Evolutionary conservation across 2,888 invertebrate genomes (phyloP).

Genomic region (Orthonevra nobilis): DNA sequence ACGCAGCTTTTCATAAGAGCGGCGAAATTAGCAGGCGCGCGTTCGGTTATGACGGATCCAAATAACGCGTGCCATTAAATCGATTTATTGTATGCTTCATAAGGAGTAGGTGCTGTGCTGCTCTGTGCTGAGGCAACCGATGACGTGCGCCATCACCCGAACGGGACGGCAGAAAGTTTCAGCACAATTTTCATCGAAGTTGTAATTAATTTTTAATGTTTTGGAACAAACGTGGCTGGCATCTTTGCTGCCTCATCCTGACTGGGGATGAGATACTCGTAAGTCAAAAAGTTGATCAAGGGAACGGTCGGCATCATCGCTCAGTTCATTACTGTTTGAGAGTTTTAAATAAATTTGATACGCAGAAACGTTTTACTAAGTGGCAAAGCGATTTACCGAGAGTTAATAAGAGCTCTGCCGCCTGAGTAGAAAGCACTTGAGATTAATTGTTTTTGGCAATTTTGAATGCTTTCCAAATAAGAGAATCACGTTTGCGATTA

Average conservation of each 20-base stretch:
- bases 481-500: too few species aligned
- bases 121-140: too few species aligned
- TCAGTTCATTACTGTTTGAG: conserved; percentile 13
- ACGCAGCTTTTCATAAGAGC: conserved; percentile 2
- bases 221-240: conserved; percentile 3
- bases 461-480: too few species aligned
- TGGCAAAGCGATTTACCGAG: too few species aligned
- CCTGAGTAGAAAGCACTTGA: too few species aligned
- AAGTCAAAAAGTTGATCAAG: background rate
- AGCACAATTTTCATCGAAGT: conserved; percentile 17
- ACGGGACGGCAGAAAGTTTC: background rate
- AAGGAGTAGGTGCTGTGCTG: too few species aligned
- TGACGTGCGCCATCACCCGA: too few species aligned
- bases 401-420: too few species aligned
- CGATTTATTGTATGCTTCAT: conserved; percentile 11
- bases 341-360: conserved; percentile 14
- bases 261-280: background rate
- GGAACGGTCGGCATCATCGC: background rate
- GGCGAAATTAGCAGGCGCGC: conserved; percentile 6
- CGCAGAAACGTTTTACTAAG: background rate
- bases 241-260: background rate
- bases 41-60: conserved; percentile 11
- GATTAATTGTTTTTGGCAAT: too few species aligned
- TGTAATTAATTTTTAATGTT: conserved; percentile 54
- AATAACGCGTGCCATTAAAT: conserved; percentile 13